Evolutionary conservation across 2,113 vertebrate genomes (phyloP), one percentile per base, ranked within the genome.

Genomic region (Alligator sinensis): DNA sequence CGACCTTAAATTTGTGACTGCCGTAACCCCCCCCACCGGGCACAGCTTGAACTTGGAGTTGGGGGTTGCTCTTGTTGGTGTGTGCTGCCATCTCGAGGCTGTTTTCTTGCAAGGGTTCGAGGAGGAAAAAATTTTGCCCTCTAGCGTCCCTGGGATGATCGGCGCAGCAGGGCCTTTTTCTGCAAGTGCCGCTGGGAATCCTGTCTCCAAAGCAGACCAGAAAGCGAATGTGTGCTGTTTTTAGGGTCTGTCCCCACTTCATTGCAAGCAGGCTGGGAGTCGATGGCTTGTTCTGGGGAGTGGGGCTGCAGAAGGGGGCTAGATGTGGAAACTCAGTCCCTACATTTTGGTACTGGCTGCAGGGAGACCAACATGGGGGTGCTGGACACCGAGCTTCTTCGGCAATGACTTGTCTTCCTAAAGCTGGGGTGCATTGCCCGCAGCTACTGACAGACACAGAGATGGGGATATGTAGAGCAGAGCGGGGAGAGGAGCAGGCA

Each of bases 241-340:
- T 47, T 47, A 47, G 47, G 6, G 47, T 47, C 9, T 47, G 47
- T 47, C 47, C 47, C 47, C 47, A 47, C 47, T 47, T 47, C 47
- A 47, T 47, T 47, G 47, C 9, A 47, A 47, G 47, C 47, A 47
- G 47, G 47, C 47, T 47, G 47, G 47, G 47, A 47, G 47, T 47
- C 47, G 7, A 47, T 47, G 47, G 47, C 47, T 47, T 47, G 47
- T 30, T 16, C 7, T 30, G 64, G 30, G 64, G 64, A 19, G 3
- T 16, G 63, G 63, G 9, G 25, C 63, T 30, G 28, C 9, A 70
- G 66, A 18, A 28, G 16, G 12, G 4, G 28, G 10, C 4, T 0
- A 3, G 15, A 27, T 5, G 11, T 1, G 21, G 25, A 11, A 28
- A 17, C 5, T 9, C 61, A 4, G 68, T 3, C 22, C 1, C 13